Base-by-base conservation (phyloP, 1,140 invertebrate species). In the Neomicropteryx cornuta region DNA sequence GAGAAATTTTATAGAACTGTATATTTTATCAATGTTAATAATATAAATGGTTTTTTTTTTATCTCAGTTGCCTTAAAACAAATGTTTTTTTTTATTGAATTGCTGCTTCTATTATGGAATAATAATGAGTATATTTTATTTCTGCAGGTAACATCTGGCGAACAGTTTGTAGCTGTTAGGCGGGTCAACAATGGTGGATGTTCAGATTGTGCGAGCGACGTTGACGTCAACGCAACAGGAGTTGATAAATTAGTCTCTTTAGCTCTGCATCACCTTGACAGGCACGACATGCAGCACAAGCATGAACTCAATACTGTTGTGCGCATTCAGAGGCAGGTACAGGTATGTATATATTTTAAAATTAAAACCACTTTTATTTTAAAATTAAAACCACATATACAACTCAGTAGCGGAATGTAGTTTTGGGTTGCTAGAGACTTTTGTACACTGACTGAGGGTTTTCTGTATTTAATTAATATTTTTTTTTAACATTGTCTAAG, bases 131-230 rank as follows among this genome's bases (percentile, higher is more conserved):
- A n/a, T n/a, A n/a, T n/a, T 11, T 21, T 6, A 39, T 40, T 44
- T 20, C 46, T 45, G 13, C 41, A 68, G 66, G 50, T 53, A 5
- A 58, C 60, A 8, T 67, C 66, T 18, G 62, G 64, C 8, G 66
- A 68, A 45, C 60, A 68, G 45, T 67, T 68, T 38, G 51, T 68
- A 23, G 66, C 64, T 21, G 49, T 66, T 28, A 57, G 58, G n/a
- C 47, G 59, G 17, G 45, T 46, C 5, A 11, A 16, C 14, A 43
- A 52, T 38, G 42, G 49, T 11, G 45, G 38, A 24, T 68, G 66
- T 38, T 48, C 58, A 17, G 63, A 58, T 10, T 69, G 66, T 40
- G 49, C 61, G 8, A 52, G 54, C n/a, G 53, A 56, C 33, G 51
- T 67, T 3, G 58, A 62, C 30, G 50, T 53, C 4, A 40, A 55